These are phyloP conservation scores for Drosophila engyochracea DNA, from an alignment of 2,888 invertebrate genomes.

Conservation along the genomic window DNA sequence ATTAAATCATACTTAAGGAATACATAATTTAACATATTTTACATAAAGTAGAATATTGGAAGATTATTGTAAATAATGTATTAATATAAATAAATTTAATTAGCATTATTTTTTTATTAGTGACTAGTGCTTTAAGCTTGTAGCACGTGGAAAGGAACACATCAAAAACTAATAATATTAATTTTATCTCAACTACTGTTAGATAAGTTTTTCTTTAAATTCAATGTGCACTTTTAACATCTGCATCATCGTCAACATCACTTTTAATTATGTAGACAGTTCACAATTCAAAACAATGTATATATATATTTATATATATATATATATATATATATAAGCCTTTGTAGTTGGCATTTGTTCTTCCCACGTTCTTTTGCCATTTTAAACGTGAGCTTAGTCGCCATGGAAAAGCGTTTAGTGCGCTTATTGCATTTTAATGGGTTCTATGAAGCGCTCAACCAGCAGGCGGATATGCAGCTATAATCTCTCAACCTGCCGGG, in stretches of 20 bases:
- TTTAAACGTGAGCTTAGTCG: conserved; percentile 40
- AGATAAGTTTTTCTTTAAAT: neutral
- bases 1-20: neutral
- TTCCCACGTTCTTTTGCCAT: neutral
- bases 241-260: neutral
- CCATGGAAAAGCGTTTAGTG: conserved; percentile 51
- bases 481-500: conserved; percentile 4
- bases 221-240: neutral
- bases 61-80: neutral
- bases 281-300: neutral
- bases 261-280: too few relatives aligned
- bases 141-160: neutral
- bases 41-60: neutral
- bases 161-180: neutral
- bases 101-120: neutral
- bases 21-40: neutral
- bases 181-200: neutral
- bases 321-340: neutral
- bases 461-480: conserved; percentile 24
- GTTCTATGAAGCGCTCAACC: conserved; percentile 41
- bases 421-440: conserved; percentile 73
- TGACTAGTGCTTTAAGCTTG: neutral
- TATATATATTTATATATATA: neutral
- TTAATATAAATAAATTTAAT: neutral
- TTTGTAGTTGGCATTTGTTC: neutral